phyloP scores from a whole-genome alignment of 2,888 invertebrate genomes.

The Drosophila cyrtoloma region DNA sequence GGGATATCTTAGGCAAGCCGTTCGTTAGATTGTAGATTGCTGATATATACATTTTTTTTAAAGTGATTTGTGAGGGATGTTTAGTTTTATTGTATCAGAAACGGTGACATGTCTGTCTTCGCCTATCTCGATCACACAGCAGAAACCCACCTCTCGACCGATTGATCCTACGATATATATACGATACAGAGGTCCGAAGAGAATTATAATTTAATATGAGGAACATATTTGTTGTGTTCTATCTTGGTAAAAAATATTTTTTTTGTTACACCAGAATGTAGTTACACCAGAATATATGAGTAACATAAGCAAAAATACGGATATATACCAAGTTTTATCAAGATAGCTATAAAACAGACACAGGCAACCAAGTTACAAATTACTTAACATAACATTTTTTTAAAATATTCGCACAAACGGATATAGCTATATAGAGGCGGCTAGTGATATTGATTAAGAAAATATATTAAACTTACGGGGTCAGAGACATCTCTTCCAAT shows the following conservation, averaged over 20 bases:
- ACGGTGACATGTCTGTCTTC: too few relatives aligned
- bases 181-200: neutral
- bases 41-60: neutral
- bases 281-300: neutral
- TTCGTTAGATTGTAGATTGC: neutral
- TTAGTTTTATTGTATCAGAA: too few relatives aligned
- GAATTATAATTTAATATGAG: neutral
- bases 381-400: too few relatives aligned
- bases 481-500: neutral
- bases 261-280: neutral
- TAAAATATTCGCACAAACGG: too few relatives aligned
- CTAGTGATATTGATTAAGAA: neutral
- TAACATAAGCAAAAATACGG: neutral
- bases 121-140: neutral
- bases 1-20: neutral
- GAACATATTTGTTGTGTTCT: too few relatives aligned
- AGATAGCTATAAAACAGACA: neutral
- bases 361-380: too few relatives aligned
- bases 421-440: too few relatives aligned
- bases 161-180: neutral
- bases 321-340: neutral
- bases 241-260: neutral
- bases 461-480: neutral
- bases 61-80: neutral
- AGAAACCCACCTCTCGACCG: neutral